A percentile compares a stretch with the other conserved stretches of the same genome.
Evolutionary conservation across 2,113 vertebrate genomes (phyloP).

Genomic region (Anolis sagrei): DNA sequence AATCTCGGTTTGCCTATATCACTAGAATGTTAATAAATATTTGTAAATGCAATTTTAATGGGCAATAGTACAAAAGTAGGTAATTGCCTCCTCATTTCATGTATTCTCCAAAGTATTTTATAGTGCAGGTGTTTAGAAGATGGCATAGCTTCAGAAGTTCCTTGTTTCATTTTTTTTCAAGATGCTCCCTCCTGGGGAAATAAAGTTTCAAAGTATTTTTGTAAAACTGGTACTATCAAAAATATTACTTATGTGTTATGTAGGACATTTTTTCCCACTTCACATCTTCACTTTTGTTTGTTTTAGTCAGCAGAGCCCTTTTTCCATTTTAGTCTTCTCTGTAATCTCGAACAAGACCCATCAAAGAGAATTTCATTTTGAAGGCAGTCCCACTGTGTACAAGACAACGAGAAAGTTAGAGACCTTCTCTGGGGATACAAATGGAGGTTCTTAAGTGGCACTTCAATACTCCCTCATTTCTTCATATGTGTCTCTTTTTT

Average conservation of each 20-base stretch:
- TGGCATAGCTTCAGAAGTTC: constrained; percentile 34
- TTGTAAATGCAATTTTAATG: neutral
- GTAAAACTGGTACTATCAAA: constrained; percentile 36
- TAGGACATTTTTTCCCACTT: constrained; percentile 31
- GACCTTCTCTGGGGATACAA: constrained; percentile 37
- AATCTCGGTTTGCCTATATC: neutral
- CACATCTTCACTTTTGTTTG: constrained; percentile 48
- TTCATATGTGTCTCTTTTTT: neutral
- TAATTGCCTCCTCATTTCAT: constrained; percentile 46
- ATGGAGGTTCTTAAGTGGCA: constrained; percentile 15
- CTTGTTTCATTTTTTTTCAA: neutral
- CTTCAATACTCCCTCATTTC: constrained; percentile 34
- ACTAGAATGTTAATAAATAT: neutral
- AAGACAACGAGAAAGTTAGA: constrained; percentile 31
- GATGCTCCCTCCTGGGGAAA: constrained; percentile 26
- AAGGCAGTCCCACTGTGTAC: constrained; percentile 52
- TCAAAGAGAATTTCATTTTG: constrained; percentile 56
- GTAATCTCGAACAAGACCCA: constrained; percentile 46
- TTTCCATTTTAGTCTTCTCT: neutral
- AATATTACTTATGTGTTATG: constrained; percentile 23
- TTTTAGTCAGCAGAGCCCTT: constrained; percentile 48
- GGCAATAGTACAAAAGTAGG: constrained; percentile 9
- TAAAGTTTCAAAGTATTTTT: constrained; percentile 42
- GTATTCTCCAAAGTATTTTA: constrained; percentile 54
- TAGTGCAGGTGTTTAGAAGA: constrained; percentile 43